These are phyloP conservation scores for Frieseomelitta varia DNA, from an alignment of 1,140 invertebrate species.

Conservation along the genomic window DNA sequence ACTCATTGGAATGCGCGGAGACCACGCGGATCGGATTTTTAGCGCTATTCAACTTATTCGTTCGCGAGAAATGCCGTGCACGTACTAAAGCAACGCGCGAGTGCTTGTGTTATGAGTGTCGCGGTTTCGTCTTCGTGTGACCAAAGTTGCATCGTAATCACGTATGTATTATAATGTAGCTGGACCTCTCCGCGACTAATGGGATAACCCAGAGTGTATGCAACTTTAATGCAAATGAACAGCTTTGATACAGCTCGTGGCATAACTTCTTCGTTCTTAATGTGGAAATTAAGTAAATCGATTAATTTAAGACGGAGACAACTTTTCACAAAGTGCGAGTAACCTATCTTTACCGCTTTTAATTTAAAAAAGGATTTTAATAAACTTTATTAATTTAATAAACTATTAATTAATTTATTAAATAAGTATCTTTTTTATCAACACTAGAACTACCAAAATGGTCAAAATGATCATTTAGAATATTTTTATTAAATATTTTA, in stretches of 20 bases:
- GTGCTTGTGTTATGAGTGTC: neutral
- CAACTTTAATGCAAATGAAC: no score
- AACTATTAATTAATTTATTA: no score
- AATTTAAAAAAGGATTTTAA: no score
- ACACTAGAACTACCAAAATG: no score
- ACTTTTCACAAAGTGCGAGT: no score
- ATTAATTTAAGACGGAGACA: no score
- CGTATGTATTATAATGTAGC: neutral
- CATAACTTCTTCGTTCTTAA: neutral
- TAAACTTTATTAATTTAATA: no score
- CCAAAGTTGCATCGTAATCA: neutral
- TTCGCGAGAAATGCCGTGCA: neutral
- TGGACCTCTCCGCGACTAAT: neutral
- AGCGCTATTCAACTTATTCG: conserved; percentile 1
- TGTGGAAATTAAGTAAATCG: neutral
- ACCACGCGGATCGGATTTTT: conserved; percentile 1
- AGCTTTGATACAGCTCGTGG: neutral
- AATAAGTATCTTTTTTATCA: no score
- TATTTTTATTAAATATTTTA: no score
- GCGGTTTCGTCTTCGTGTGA: neutral
- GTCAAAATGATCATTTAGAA: no score
- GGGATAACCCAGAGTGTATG: neutral
- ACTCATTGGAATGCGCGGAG: conserved; percentile 1
- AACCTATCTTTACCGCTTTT: no score
- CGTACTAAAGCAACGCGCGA: neutral